Evolutionary conservation across 2,888 invertebrate genomes (phyloP).

Genomic region (Brachycybe producta): DNA sequence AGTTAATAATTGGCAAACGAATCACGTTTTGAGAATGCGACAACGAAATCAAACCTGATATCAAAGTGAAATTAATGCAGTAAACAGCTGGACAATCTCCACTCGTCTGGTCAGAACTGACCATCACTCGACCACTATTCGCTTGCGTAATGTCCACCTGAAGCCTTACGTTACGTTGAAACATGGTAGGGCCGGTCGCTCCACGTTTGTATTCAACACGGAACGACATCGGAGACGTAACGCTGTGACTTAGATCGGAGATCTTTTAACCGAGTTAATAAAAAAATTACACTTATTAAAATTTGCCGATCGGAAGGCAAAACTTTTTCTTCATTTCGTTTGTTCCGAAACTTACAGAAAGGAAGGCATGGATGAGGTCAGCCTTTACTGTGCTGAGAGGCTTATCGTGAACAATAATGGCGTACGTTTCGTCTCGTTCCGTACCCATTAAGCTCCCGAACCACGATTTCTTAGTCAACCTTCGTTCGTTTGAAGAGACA

Average conservation of each 20-base stretch:
- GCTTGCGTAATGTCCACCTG: conserved; percentile 46
- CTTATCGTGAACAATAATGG: conserved; percentile 89
- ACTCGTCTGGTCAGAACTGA: conserved; percentile 12
- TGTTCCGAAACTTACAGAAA: conserved; percentile 62
- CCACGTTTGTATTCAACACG: conserved; percentile 93
- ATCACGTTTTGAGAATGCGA: too few species aligned
- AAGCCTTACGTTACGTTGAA: conserved; percentile 88
- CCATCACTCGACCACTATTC: conserved; percentile 34
- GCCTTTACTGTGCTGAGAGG: conserved; percentile 94
- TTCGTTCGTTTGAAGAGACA: conserved; percentile 18
- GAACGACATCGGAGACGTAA: conserved; percentile 96
- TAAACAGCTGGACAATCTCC: conserved; percentile 42
- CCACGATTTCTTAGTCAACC: conserved; percentile 92
- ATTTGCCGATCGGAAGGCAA: background rate
- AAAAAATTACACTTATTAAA: background rate
- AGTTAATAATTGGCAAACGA: too few species aligned
- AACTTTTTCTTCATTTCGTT: background rate
- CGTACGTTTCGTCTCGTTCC: conserved; percentile 93
- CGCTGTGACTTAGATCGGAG: conserved; percentile 91
- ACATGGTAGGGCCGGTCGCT: conserved; percentile 81
- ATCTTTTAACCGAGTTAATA: conserved; percentile 46
- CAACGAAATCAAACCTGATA: too few species aligned
- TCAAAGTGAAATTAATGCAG: conserved; percentile 84
- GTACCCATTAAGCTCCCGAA: conserved; percentile 96
- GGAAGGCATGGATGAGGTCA: conserved; percentile 93